Evolutionary conservation across 2,888 invertebrate genomes (phyloP).

Genomic region (Urechis unicinctus): DNA sequence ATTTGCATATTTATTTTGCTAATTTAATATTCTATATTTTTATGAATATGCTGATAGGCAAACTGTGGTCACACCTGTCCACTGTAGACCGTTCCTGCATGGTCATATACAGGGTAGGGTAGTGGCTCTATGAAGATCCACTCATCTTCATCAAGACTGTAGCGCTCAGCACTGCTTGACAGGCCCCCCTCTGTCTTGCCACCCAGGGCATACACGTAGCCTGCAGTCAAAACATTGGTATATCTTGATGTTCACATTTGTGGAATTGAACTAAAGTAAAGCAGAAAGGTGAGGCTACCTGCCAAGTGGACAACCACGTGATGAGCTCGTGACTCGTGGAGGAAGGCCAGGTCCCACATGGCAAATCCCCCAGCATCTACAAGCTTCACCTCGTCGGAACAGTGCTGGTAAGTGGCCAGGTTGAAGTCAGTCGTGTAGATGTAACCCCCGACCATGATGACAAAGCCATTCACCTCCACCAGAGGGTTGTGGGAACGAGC

Average conservation of each 20-base stretch:
- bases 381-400: conserved; percentile 15
- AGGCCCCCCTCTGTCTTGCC: conserved; percentile 14
- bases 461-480: conserved; percentile 17
- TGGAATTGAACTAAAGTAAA: too few relatives aligned
- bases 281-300: background rate
- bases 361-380: conserved; percentile 13
- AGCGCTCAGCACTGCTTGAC: conserved; percentile 11
- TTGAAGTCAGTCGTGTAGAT: conserved; percentile 10
- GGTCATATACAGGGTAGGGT: conserved; percentile 8
- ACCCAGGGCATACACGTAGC: conserved; percentile 16
- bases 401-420: conserved; percentile 7
- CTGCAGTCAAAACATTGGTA: conserved; percentile 8
- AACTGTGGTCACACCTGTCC: too few relatives aligned
- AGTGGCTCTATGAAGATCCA: conserved; percentile 10
- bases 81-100: too few relatives aligned
- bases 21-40: too few relatives aligned
- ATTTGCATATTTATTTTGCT: too few relatives aligned
- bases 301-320: conserved; percentile 4
- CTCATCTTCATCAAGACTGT: conserved; percentile 10
- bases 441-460: conserved; percentile 15
- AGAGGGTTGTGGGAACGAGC: conserved; percentile 13
- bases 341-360: conserved; percentile 16
- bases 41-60: too few relatives aligned
- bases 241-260: too few relatives aligned
- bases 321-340: conserved; percentile 15